These are phyloP conservation scores for Eulemur mongoz DNA, from an alignment of 2,797 vertebrate genomes.

Conservation along the genomic window DNA sequence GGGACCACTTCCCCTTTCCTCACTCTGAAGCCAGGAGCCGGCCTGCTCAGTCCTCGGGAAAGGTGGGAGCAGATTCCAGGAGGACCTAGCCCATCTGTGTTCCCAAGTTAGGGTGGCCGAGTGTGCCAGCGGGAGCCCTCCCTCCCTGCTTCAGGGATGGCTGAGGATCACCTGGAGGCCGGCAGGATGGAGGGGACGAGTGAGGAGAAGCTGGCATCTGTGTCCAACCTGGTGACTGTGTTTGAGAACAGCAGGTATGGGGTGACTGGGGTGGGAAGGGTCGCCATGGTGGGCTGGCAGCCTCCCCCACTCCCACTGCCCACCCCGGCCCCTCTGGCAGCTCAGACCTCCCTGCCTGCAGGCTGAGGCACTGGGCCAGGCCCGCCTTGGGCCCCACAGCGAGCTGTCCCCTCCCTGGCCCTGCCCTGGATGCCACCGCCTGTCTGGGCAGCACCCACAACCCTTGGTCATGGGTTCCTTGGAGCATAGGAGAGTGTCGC, in stretches of 20 bases:
- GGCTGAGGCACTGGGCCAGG: not conserved
- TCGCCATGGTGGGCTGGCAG: not conserved
- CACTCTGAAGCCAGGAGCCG: not conserved
- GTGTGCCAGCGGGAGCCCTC: not conserved
- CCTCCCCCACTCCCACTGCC: not conserved
- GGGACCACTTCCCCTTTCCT: conserved; percentile 66
- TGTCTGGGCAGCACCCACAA: not conserved
- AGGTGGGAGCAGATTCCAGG: not conserved
- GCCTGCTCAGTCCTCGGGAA: not conserved
- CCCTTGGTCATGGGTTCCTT: not conserved
- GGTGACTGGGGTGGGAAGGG: not conserved
- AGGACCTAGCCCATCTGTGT: not conserved
- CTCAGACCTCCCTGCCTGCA: not conserved
- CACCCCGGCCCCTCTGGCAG: too few species aligned
- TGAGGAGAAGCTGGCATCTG: not conserved
- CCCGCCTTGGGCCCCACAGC: not conserved
- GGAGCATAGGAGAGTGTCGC: not conserved
- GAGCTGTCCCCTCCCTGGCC: not conserved
- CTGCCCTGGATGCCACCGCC: not conserved
- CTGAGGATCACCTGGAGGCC: not conserved
- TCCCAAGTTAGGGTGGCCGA: not conserved
- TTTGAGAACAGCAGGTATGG: conserved; percentile 82
- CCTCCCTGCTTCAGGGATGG: not conserved
- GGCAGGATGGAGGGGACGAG: conserved; percentile 67
- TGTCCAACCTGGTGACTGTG: conserved; percentile 70